Base-by-base conservation (phyloP, 2,113 vertebrate genomes). In the Callospermophilus lateralis region DNA sequence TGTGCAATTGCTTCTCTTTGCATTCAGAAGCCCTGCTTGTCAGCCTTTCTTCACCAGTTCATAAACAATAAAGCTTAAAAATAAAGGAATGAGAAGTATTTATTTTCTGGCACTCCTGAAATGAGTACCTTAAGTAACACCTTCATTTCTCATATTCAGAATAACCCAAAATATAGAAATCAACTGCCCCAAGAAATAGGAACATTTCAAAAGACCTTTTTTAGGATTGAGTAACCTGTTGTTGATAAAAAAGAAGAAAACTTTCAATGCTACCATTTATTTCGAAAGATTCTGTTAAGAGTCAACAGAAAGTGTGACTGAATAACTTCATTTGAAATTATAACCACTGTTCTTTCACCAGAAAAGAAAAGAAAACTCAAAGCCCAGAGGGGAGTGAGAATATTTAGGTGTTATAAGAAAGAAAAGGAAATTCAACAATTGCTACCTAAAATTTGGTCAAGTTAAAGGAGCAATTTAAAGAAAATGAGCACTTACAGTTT, bases 311-410 rank as follows among this genome's bases (percentile, higher is more conserved):
- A 96, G n/a, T 78, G 11, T 72, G 48, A 63, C 68, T 94, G 61
- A 96, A 94, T 78, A 65, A 93, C 37, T 96, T 93, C 37, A 91
- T 94, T 89, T 89, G 55, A 96, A 97, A 96, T 85, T 74, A 90
- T 96, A 94, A 65, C n/a, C 42, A 79, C 42, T 53, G 51, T 77
- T 87, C 32, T 15, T 55, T 42, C 26, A 76, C 16, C 19, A 48
- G 74, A 77, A 81, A 65, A 53, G 1, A 34, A 39, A 94, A 86
- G 8, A 11, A 89, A 95, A 96, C 24, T 79, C 37, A n/a, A 22
- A 81, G 55, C 78, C 58, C 76, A 91, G n/a, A 80, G 58, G 78
- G 22, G 8, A 77, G 51, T 81, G 48, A 95, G 45, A 81, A 96
- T 92, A 89, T 61, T 28, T 67, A 84, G 45, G 53, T 65, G 70